A percentile compares a stretch with the other conserved stretches of the same genome.
These are phyloP conservation scores for Drosophila ercepeae DNA, from an alignment of 1,140 invertebrate species.

Conservation along the genomic window DNA sequence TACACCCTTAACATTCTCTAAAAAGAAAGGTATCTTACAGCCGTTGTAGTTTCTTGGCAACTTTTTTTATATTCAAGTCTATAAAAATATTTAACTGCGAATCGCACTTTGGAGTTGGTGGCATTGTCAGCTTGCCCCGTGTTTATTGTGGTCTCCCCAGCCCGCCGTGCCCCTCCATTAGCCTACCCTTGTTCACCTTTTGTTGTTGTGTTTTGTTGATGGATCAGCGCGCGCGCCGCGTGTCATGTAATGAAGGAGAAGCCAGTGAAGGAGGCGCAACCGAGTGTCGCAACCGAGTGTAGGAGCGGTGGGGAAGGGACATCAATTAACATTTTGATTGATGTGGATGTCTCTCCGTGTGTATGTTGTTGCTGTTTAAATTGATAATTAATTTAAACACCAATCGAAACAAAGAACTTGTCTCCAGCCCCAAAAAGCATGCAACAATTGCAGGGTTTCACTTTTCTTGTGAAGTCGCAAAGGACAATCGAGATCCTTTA, in stretches of 20 bases:
- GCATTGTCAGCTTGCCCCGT: slow-evolving; percentile 62
- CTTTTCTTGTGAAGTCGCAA: no score
- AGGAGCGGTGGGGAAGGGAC: slow-evolving; percentile 26
- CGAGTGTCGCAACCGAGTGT: slow-evolving; percentile 47
- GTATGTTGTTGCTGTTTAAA: slow-evolving; percentile 51
- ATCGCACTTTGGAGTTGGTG: slow-evolving; percentile 43
- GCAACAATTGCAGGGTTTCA: slow-evolving; percentile 62
- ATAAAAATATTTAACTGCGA: slow-evolving; percentile 55
- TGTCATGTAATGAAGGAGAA: slow-evolving; percentile 62
- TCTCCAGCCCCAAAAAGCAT: slow-evolving; percentile 60
- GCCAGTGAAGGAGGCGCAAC: slow-evolving; percentile 29
- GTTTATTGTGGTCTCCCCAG: slow-evolving; percentile 51
- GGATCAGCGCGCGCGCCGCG: slow-evolving; percentile 73
- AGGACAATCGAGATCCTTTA: no score
- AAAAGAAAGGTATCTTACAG: not conserved
- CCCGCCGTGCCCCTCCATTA: not conserved
- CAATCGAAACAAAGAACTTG: slow-evolving; percentile 32
- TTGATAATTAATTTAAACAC: slow-evolving; percentile 74
- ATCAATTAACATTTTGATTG: slow-evolving; percentile 80
- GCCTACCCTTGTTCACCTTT: not conserved
- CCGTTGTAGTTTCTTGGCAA: not conserved
- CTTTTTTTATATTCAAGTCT: slow-evolving; percentile 27
- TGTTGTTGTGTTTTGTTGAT: slow-evolving; percentile 49
- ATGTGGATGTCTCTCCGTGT: slow-evolving; percentile 45
- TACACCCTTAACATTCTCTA: no score